phyloP scores from a whole-genome alignment of 92 coral and sea anemone genomes.

The Siderastrea radians region DNA sequence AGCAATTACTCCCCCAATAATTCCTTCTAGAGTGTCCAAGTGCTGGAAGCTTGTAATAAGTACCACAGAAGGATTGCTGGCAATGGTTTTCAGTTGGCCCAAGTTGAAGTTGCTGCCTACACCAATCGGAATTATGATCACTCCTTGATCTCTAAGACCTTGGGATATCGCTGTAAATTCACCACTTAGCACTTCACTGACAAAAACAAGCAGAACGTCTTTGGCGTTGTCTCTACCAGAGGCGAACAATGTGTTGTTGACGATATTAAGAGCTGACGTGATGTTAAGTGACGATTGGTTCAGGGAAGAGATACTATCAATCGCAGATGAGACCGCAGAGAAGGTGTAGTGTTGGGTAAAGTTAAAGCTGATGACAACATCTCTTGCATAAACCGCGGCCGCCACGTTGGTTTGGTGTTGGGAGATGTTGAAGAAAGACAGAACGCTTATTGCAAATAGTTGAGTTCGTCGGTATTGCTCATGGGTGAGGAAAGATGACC shows the following conservation, averaged over 20 bases:
- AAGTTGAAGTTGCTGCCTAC: conserved; percentile 27
- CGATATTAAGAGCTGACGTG: conserved; percentile 7
- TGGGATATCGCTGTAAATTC: conserved; percentile 25
- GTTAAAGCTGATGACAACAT: conserved; percentile 44
- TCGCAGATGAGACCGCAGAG: conserved; percentile 43
- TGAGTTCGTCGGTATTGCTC: conserved; percentile 38
- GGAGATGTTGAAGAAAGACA: conserved; percentile 39
- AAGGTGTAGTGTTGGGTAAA: conserved; percentile 26
- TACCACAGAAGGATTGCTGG: conserved; percentile 30
- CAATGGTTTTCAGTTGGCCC: conserved; percentile 31
- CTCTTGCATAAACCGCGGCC: conserved; percentile 33
- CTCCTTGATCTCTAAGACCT: conserved; percentile 8
- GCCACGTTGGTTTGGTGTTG: conserved; percentile 54
- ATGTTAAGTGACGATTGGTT: conserved; percentile 41
- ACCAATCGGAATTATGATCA: conserved; percentile 47
- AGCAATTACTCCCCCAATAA: conserved; percentile 5
- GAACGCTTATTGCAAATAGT: conserved; percentile 38
- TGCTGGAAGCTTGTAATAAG: conserved; percentile 28
- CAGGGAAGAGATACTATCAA: conserved; percentile 51
- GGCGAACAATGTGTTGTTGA: conserved; percentile 27
- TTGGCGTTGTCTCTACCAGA: conserved; percentile 42
- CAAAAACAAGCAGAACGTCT: conserved; percentile 35
- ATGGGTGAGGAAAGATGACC: conserved; percentile 47
- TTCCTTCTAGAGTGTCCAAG: conserved; percentile 5
- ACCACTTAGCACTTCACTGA: conserved; percentile 40